phyloP scores from a whole-genome alignment of 2,797 vertebrate genomes.

The Acanthis flammea region DNA sequence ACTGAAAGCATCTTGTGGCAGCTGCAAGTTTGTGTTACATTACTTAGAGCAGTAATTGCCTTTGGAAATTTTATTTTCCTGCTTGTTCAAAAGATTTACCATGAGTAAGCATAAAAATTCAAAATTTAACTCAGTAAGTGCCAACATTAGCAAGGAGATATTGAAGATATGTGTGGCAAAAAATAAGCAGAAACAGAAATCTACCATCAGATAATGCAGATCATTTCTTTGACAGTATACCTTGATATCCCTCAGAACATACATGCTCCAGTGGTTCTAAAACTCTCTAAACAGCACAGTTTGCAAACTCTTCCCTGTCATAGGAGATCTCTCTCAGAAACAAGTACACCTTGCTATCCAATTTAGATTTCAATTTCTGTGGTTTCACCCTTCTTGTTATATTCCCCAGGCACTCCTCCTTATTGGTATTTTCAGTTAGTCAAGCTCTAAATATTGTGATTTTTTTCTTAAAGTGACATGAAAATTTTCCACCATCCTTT shows the following conservation, averaged over 20 bases:
- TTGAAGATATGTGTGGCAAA: neutral
- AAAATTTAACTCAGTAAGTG: slow-evolving; percentile 11
- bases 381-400: neutral
- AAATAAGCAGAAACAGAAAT: neutral
- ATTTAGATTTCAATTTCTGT: neutral
- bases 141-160: neutral
- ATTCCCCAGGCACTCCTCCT: neutral
- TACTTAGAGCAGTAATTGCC: slow-evolving; percentile 41
- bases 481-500: neutral
- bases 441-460: neutral
- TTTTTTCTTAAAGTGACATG: neutral
- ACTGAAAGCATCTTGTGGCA: slow-evolving; percentile 30
- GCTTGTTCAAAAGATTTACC: neutral
- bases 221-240: neutral
- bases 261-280: neutral
- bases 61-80: slow-evolving; percentile 41
- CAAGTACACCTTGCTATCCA: neutral
- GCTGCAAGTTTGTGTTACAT: slow-evolving; percentile 41
- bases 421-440: neutral
- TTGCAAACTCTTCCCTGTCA: neutral
- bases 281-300: neutral
- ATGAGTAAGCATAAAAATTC: slow-evolving; percentile 9
- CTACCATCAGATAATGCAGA: neutral
- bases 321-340: neutral
- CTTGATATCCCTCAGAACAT: neutral